Evolutionary conservation across 2,797 vertebrate genomes (phyloP).

Genomic region (Falco concolor): DNA sequence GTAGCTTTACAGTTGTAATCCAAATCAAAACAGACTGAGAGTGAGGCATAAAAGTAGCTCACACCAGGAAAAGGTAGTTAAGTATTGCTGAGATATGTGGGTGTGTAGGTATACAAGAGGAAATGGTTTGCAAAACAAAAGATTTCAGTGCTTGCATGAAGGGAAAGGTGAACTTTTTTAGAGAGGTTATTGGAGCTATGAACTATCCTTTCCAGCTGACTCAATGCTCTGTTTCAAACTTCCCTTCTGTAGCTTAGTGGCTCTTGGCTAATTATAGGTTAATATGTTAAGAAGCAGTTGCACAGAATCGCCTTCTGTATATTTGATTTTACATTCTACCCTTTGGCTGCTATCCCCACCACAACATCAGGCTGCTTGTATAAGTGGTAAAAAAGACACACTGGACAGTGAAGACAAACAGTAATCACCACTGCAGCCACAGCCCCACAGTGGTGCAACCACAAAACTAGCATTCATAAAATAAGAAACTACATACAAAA

Average conservation of each 20-base stretch:
- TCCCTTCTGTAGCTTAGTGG: constrained; percentile 8
- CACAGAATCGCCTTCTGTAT: constrained; percentile 68
- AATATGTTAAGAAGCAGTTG: constrained; percentile 40
- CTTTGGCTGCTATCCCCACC: constrained; percentile 73
- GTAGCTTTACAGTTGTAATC: neutral
- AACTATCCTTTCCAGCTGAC: neutral
- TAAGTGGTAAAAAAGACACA: constrained; percentile 64
- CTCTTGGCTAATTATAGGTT: constrained; percentile 69
- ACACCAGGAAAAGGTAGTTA: neutral
- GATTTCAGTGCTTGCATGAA: neutral
- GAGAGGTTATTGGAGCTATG: neutral
- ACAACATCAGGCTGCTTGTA: constrained; percentile 68
- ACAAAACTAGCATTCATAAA: constrained; percentile 79
- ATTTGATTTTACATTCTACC: constrained; percentile 12
- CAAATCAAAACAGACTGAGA: neutral
- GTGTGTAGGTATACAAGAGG: neutral
- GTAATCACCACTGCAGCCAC: constrained; percentile 66
- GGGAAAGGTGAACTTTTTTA: neutral
- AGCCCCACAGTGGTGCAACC: constrained; percentile 61
- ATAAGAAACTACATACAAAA: constrained; percentile 69
- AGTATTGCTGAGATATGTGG: neutral
- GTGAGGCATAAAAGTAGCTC: neutral
- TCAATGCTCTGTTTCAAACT: constrained; percentile 27
- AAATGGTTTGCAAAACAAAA: neutral
- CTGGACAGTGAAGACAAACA: constrained; percentile 70